Evolutionary conservation across 1,140 invertebrate species (phyloP).

Genomic region (Diachasma alloeum): DNA sequence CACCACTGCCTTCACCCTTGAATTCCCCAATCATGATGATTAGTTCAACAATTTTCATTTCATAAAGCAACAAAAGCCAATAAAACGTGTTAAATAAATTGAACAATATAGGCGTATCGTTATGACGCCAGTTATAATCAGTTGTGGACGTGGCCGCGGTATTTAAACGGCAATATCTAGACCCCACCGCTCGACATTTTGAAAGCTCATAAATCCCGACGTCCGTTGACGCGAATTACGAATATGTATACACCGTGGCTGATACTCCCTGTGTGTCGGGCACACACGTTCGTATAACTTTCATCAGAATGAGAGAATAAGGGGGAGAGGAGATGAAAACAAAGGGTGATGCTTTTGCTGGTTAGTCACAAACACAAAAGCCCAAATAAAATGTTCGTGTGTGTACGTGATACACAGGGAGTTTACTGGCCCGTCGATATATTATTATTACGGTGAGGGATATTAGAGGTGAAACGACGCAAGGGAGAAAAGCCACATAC

Average conservation of each 20-base stretch:
- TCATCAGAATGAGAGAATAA: background rate
- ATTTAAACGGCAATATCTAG: conserved; percentile 26
- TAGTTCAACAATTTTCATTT: background rate
- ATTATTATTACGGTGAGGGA: background rate
- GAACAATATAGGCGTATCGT: background rate
- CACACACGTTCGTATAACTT: background rate
- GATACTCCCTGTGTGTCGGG: background rate
- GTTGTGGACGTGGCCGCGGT: background rate
- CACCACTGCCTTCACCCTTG: background rate
- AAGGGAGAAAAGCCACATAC: conserved; percentile 2
- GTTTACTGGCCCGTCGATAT: background rate
- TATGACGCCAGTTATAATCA: background rate
- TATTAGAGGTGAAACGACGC: background rate
- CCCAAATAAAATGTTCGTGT: background rate
- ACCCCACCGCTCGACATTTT: conserved; percentile 18
- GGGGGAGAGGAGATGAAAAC: conserved; percentile 17
- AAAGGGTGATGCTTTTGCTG: conserved; percentile 11
- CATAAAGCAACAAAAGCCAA: background rate
- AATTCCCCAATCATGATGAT: background rate
- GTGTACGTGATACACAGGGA: background rate
- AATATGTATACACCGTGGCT: conserved; percentile 16
- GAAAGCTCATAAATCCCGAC: conserved; percentile 20
- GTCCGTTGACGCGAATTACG: conserved; percentile 25
- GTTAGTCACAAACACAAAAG: background rate
- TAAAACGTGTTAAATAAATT: background rate